These are phyloP conservation scores for Sebastes goodei DNA, from an alignment of 2,797 vertebrate species.

Conservation along the genomic window DNA sequence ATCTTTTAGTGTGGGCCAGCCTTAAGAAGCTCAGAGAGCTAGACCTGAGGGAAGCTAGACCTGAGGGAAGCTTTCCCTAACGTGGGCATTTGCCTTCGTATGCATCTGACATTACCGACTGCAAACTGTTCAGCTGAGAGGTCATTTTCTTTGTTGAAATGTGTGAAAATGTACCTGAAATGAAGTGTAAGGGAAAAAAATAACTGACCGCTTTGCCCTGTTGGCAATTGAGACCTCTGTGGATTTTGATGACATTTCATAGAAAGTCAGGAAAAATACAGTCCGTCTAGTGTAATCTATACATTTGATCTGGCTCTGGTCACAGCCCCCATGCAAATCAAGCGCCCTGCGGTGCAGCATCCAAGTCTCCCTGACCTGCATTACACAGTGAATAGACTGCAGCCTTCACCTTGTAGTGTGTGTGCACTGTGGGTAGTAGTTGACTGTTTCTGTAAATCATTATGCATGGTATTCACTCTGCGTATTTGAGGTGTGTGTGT, in stretches of 20 bases:
- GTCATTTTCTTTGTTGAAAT: background rate
- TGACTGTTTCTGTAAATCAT: slow-evolving; percentile 29
- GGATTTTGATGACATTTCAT: background rate
- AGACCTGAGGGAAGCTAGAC: too few relatives aligned
- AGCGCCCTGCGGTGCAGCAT: too few relatives aligned
- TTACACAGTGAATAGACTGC: too few relatives aligned
- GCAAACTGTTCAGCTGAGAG: background rate
- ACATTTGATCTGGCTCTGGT: background rate
- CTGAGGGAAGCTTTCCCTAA: too few relatives aligned
- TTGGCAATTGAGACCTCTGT: background rate
- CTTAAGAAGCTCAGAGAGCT: too few relatives aligned
- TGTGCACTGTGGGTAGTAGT: slow-evolving; percentile 5
- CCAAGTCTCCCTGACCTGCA: too few relatives aligned
- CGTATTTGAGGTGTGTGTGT: slow-evolving; percentile 8
- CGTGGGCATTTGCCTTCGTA: too few relatives aligned
- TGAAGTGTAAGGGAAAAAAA: background rate
- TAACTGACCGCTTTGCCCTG: background rate
- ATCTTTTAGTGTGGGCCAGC: too few relatives aligned
- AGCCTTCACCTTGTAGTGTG: background rate
- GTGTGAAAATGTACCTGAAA: background rate
- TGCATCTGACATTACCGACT: too few relatives aligned
- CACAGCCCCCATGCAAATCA: too few relatives aligned
- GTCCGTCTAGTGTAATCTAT: background rate
- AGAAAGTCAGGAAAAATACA: background rate
- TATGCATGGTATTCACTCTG: slow-evolving; percentile 22